These are phyloP conservation scores for Echinarachnius parma DNA, from an alignment of 53 echinoderm and acorn worm species.

Conservation along the genomic window DNA sequence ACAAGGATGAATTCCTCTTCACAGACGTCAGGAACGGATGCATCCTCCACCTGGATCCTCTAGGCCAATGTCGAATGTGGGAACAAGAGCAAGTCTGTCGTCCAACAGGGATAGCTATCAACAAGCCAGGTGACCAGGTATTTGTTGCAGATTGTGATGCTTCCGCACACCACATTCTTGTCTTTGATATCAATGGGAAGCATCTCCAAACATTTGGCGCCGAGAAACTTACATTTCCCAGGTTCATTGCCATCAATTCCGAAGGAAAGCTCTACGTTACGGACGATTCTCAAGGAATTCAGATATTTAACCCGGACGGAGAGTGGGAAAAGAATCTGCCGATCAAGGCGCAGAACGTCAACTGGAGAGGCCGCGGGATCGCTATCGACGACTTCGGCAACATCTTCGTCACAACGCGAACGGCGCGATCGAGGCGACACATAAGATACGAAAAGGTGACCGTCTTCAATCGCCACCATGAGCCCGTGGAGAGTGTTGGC, in stretches of 20 bases:
- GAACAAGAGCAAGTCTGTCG: background rate
- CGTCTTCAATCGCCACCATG: conserved; percentile 4
- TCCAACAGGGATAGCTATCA: conserved; percentile 15
- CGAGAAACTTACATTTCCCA: background rate
- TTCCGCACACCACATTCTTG: background rate
- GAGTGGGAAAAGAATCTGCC: background rate
- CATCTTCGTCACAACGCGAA: conserved; percentile 17
- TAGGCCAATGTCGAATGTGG: conserved; percentile 11
- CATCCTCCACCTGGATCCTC: background rate
- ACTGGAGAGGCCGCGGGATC: conserved; percentile 19
- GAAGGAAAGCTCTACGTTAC: conserved; percentile 9
- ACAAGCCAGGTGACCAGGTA: background rate
- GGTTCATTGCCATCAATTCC: conserved; percentile 27
- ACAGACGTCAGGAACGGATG: conserved; percentile 9
- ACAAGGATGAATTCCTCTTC: conserved; percentile 24
- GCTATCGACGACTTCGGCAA: conserved; percentile 25
- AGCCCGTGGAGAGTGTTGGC: background rate
- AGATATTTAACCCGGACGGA: conserved; percentile 1
- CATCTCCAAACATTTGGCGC: conserved; percentile 4
- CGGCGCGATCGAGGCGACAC: background rate
- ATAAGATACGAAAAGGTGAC: conserved; percentile 16
- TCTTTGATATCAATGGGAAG: conserved; percentile 3
- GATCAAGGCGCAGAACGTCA: background rate
- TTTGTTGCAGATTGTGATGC: conserved; percentile 19
- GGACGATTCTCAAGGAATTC: background rate